A percentile compares a stretch with the other conserved stretches of the same genome.
These are phyloP conservation scores for Clusia tigrina DNA, from an alignment of 2,888 invertebrate genomes.

Conservation along the genomic window DNA sequence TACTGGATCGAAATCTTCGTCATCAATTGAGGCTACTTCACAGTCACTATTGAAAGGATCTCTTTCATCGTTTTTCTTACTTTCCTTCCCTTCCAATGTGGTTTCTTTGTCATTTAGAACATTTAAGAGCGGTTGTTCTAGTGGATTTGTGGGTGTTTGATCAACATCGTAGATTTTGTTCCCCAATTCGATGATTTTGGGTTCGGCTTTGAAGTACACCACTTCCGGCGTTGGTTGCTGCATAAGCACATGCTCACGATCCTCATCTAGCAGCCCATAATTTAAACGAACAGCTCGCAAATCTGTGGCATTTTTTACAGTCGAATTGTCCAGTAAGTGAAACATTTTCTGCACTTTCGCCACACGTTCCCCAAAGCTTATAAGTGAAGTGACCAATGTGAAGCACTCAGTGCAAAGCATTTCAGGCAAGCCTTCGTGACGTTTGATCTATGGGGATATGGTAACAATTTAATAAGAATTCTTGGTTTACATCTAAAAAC, in stretches of 20 bases:
- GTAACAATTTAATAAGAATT: too few species aligned
- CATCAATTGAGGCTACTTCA: too few species aligned
- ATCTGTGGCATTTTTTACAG: constrained; percentile 25
- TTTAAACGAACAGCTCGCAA: constrained; percentile 38
- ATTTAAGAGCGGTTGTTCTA: constrained; percentile 15
- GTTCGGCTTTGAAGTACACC: constrained; percentile 44
- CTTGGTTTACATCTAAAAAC: too few species aligned
- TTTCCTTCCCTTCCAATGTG: background rate
- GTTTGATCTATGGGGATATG: too few species aligned
- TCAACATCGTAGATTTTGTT: constrained; percentile 20
- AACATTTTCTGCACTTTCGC: too few species aligned
- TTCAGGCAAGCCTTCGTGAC: too few species aligned
- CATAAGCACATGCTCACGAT: constrained; percentile 30
- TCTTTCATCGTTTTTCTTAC: background rate
- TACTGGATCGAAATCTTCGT: too few species aligned
- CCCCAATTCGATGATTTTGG: constrained; percentile 28
- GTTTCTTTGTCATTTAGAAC: constrained; percentile 35
- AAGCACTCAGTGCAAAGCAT: too few species aligned
- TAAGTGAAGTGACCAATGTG: too few species aligned
- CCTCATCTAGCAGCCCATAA: constrained; percentile 44
- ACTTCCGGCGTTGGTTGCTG: constrained; percentile 36
- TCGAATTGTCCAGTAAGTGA: too few species aligned
- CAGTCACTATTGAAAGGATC: too few species aligned
- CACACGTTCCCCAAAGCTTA: too few species aligned
- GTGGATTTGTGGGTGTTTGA: constrained; percentile 14